Evolutionary conservation across 2,797 vertebrate species (phyloP), one percentile per base, ranked within the genome.

Genomic region (Melanotaenia maccullochi): DNA sequence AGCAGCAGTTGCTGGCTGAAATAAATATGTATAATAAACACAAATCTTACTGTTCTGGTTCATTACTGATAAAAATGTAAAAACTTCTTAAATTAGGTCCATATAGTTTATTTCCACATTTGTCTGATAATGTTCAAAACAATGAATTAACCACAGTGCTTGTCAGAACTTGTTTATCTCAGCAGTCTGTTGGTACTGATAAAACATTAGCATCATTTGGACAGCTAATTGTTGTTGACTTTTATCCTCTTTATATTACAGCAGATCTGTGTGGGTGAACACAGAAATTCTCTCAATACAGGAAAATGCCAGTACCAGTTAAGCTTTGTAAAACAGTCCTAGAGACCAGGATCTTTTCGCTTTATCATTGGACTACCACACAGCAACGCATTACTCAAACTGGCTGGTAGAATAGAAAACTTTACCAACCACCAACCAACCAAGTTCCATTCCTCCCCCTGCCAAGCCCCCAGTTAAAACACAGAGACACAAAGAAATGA

Each of bases 401-500:
- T 33, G 20, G 38, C 44, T 35, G 42, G 55, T 44, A 58, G 16
- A 35, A 44, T 18, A 38, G 52, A 55, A 28, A 55, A 55, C 52
- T 13, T 33, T 32, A 40, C 28, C 13, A 28, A 28, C 28, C 28
- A 28, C 28, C 28, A 28, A 28, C 28, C 28, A 28, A 28, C 28
- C 28, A 28, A 28, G 28, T 18, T 56, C 14, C 6, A 56, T 32
- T 56, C 14, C 54, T 56, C 8, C n/a, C 9, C 14, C 63, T 32
- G 28, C 54, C 68, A 68, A 58, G 35, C 76, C 58, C 30, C 68
- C 30, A 66, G 57, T 59, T 66, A 55, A 55, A 73, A 65, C 38
- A 67, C 5, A 60, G 6, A 60, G 65, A 73, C 68, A 73, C 32
- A 73, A 66, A 47, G 38, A 60, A n/a, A 62, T 70, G 36, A 59